Evolutionary conservation across 2,113 vertebrate species (phyloP).

Genomic region (Lycocorax pyrrhopterus): DNA sequence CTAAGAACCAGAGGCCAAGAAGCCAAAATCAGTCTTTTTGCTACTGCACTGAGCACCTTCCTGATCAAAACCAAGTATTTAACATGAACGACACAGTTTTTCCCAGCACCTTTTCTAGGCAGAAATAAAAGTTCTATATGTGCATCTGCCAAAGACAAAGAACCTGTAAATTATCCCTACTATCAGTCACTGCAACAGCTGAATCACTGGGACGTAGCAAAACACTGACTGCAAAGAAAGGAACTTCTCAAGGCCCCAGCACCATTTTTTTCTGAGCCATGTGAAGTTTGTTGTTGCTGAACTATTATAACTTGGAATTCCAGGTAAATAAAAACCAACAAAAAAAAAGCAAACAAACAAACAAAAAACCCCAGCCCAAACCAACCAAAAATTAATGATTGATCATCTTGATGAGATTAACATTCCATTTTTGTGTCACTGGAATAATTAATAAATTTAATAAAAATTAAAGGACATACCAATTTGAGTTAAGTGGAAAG

Average conservation of each 20-base stretch:
- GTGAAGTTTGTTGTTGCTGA: background rate
- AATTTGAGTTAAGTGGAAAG: constrained; percentile 16
- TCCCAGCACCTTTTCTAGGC: background rate
- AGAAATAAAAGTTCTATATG: background rate
- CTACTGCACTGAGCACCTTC: background rate
- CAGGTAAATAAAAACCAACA: background rate
- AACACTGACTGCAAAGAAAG: background rate
- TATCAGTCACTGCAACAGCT: background rate
- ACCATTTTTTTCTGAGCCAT: background rate
- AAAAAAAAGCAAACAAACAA: background rate
- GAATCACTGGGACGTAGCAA: background rate
- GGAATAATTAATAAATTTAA: background rate
- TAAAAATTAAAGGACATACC: background rate
- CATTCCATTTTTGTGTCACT: background rate
- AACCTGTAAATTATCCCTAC: background rate
- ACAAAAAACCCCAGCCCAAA: background rate
- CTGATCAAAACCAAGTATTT: background rate
- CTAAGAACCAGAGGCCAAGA: background rate
- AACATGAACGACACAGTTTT: background rate
- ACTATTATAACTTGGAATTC: background rate
- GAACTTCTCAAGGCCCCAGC: background rate
- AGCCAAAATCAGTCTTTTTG: background rate
- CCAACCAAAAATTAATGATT: background rate
- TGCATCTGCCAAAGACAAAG: rapidly evolving
- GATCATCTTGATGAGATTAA: background rate